phyloP scores from a whole-genome alignment of 2,888 invertebrate species.

The Acanthosepion lycidas region DNA sequence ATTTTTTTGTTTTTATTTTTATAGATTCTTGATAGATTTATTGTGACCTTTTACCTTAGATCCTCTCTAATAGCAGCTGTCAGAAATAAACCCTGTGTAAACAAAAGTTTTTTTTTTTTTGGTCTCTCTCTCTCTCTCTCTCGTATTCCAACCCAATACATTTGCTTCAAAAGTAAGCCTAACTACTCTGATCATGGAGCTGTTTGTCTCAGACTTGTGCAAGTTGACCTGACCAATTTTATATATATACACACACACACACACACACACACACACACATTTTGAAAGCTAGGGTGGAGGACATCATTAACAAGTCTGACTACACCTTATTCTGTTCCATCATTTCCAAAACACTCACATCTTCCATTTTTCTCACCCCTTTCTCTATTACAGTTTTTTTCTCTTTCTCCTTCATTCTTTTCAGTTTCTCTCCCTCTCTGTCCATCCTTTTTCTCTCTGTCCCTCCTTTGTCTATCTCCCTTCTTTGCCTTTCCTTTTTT shows the following conservation, averaged over 20 bases:
- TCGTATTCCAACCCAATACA: too few relatives aligned
- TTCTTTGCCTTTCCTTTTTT: background rate
- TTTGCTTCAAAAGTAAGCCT: background rate
- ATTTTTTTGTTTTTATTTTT: background rate
- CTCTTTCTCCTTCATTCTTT: background rate
- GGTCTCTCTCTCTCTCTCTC: background rate
- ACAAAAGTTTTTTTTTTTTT: background rate
- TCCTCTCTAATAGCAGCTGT: slow-evolving; percentile 8
- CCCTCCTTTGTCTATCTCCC: background rate
- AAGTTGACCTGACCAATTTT: background rate
- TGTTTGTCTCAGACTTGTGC: background rate
- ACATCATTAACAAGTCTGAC: too few relatives aligned
- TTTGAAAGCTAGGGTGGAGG: too few relatives aligned
- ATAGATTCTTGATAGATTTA: background rate
- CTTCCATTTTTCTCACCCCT: background rate
- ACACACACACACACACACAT: too few relatives aligned
- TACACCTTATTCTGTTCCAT: too few relatives aligned
- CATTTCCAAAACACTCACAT: too few relatives aligned
- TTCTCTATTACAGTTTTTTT: background rate
- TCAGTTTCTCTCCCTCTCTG: background rate
- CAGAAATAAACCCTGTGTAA: slow-evolving; percentile 15
- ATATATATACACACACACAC: too few relatives aligned
- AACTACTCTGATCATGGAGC: too few relatives aligned
- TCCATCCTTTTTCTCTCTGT: background rate
- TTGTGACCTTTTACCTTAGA: background rate